Conservation (phyloP, 2,888 invertebrate species). For the Drosophila neonasuta region DNA sequence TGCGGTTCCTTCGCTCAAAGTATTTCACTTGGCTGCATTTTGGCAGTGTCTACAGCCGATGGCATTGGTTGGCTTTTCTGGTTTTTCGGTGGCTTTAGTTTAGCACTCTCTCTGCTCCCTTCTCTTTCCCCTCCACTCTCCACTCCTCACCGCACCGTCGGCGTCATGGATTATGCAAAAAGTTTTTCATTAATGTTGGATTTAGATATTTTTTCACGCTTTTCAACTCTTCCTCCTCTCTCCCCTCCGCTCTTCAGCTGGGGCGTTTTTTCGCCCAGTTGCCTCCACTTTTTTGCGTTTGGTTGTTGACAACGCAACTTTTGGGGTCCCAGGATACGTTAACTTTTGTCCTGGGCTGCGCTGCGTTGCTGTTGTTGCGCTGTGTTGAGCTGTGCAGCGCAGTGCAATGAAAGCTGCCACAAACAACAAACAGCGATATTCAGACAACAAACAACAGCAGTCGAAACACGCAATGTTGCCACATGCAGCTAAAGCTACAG, state of each 20-base stretch:
- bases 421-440: conserved; percentile 63
- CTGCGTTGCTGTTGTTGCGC: conserved; percentile 33
- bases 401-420: conserved; percentile 73
- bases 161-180: conserved; percentile 79
- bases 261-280: conserved; percentile 61
- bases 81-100: conserved; percentile 26
- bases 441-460: conserved; percentile 59
- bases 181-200: conserved; percentile 81
- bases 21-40: conserved; percentile 54
- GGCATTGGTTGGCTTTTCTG: conserved; percentile 50
- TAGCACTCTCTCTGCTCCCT: not conserved
- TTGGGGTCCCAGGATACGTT: conserved; percentile 73
- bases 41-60: conserved; percentile 48
- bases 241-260: conserved; percentile 17
- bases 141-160: conserved; percentile 11
- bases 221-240: conserved; percentile 33
- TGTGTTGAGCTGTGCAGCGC: conserved; percentile 31
- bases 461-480: conserved; percentile 21
- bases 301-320: conserved; percentile 75
- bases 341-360: conserved; percentile 67
- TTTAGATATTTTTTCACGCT: conserved; percentile 78
- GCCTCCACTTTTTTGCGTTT: conserved; percentile 53
- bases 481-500: conserved; percentile 23
- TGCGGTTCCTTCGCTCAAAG: conserved; percentile 30
- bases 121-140: no score